phyloP scores from a whole-genome alignment of 2,888 invertebrate species.

The Perdita meconis region DNA sequence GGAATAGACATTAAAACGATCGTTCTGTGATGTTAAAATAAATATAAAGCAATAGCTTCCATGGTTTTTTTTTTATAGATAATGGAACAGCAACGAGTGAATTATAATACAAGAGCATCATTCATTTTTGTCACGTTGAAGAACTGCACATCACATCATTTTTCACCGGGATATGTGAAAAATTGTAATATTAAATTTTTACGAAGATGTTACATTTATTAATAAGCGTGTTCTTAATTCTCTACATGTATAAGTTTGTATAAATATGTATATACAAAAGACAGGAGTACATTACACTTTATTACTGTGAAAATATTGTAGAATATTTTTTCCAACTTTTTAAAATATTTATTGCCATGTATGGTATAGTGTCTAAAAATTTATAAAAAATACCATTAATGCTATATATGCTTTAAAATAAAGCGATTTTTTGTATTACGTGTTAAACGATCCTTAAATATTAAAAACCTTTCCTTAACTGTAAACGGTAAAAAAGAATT shows the following conservation, averaged over 20 bases:
- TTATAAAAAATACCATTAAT: conserved; percentile 49
- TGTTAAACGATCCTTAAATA: conserved; percentile 44
- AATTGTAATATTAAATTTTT: conserved; percentile 50
- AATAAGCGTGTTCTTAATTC: conserved; percentile 57
- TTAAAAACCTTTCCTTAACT: conserved; percentile 41
- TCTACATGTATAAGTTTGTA: conserved; percentile 59
- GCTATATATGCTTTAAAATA: conserved; percentile 58
- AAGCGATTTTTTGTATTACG: conserved; percentile 63
- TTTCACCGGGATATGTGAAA: conserved; percentile 14
- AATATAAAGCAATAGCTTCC: conserved; percentile 39
- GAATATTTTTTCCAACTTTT: conserved; percentile 65
- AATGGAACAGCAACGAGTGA: conserved; percentile 27
- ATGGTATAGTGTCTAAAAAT: conserved; percentile 52
- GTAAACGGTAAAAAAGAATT: background rate
- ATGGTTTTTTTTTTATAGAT: conserved; percentile 17
- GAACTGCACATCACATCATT: conserved; percentile 14
- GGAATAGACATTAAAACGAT: conserved; percentile 13
- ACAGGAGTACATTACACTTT: conserved; percentile 45
- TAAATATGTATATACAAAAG: conserved; percentile 55
- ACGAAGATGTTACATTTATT: conserved; percentile 46
- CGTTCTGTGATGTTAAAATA: conserved; percentile 37
- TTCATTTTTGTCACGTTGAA: conserved; percentile 29
- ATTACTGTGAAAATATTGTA: conserved; percentile 54
- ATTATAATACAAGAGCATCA: conserved; percentile 28
- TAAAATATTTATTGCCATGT: conserved; percentile 64